Conservation (phyloP, 2,113 vertebrate species). For the Nematolebias whitei region DNA sequence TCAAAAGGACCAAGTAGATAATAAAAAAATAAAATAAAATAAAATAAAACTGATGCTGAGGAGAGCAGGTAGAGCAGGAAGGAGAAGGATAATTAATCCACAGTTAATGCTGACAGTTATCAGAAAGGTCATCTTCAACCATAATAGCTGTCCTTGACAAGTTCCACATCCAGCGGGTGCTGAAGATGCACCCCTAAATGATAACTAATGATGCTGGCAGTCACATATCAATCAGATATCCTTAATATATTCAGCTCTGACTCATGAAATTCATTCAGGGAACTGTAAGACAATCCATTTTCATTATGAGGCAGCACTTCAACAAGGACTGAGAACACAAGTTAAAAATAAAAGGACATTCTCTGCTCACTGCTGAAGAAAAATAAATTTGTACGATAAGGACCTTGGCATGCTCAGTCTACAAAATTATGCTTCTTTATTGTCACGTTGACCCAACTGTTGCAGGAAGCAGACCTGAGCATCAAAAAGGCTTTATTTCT, state of each 20-base stretch:
- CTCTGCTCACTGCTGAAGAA: slow-evolving; percentile 7
- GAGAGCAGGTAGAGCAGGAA: slow-evolving; percentile 14
- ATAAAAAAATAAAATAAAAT: no score
- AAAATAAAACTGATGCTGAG: neutral
- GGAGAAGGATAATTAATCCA: slow-evolving; percentile 56
- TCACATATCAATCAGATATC: slow-evolving; percentile 61
- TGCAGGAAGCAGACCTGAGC: slow-evolving; percentile 6
- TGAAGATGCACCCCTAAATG: slow-evolving; percentile 44
- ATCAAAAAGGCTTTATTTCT: slow-evolving; percentile 21
- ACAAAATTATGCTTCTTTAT: slow-evolving; percentile 14
- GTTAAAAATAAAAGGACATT: slow-evolving; percentile 31
- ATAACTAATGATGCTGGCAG: slow-evolving; percentile 45
- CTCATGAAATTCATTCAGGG: slow-evolving; percentile 30
- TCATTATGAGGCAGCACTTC: slow-evolving; percentile 38
- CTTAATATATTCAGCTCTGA: slow-evolving; percentile 45
- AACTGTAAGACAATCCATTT: slow-evolving; percentile 42
- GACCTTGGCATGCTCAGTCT: slow-evolving; percentile 2
- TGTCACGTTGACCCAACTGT: neutral
- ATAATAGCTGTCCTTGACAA: slow-evolving; percentile 61
- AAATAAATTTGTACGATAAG: slow-evolving; percentile 31
- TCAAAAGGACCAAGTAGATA: slow-evolving; percentile 28
- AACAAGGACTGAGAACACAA: slow-evolving; percentile 35
- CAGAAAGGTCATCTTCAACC: slow-evolving; percentile 50
- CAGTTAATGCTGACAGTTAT: slow-evolving; percentile 60
- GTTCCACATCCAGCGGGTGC: slow-evolving; percentile 35